Base-by-base conservation (phyloP, 2,888 invertebrate species). In the Chloroclystis v-ata region DNA sequence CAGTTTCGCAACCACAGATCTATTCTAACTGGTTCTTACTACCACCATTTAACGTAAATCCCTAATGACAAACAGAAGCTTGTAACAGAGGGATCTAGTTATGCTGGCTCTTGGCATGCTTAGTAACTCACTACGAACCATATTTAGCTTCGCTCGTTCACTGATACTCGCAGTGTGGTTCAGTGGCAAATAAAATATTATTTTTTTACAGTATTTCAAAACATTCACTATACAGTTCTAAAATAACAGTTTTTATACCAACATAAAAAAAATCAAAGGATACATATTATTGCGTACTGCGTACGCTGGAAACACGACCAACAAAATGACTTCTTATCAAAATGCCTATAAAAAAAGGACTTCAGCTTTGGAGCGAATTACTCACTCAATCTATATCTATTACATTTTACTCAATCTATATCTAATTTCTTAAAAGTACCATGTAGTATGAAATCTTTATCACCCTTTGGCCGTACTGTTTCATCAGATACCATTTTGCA, bases 121-220 rank as follows among this genome's bases (percentile, higher is more conserved):
- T 60, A 65, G 69, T 72, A 66, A 65, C 54, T 52, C 56, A 55
- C 61, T 65, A 67, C 72, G 66, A 70, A 56, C 78, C 77, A 63
- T 77, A 73, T 78, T 74, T 75, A 76, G 32, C 32, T 33, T 56
- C 51, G 56, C 56, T 52, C 57, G 57, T 63, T 67, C n/a, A 63
- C 52, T 50, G 63, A 4, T 60, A 57, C 57, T 70, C 64, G 57
- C 49, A 43, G 69, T 69, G 59, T 40, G 53, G 65, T 72, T 47
- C 24, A 40, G 66, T 53, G 63, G 68, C 32, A 33, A 33, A 14
- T 9, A 13, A 1, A 30, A 30, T 28, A n/a, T n/a, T n/a, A n/a
- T n/a, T n/a, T n/a, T n/a, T n/a, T n/a, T n/a, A n/a, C n/a, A n/a
- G n/a, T n/a, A n/a, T n/a, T n/a, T n/a, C n/a, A n/a, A n/a, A n/a